Evolutionary conservation across 2,113 vertebrate genomes (phyloP), one percentile per base, ranked within the genome.

Genomic region (Rutilus rutilus): DNA sequence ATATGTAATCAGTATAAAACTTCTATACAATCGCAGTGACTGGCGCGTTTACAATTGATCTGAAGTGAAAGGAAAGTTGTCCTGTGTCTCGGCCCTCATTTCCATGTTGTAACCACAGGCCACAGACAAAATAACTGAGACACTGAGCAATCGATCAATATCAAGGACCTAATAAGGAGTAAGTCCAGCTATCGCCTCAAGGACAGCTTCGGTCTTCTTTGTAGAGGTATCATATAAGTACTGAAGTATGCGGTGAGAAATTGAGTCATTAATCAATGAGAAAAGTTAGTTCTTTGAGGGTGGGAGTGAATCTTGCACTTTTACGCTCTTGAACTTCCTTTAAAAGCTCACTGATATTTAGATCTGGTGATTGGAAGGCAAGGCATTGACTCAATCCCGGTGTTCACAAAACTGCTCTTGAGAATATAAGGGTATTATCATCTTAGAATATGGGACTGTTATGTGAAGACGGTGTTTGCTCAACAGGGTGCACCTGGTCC

Each of bases 201-300:
- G 74, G 47, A 54, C 57, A 62, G 36, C 30, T 62, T 79, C 21
- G 12, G 78, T 79, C 12, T 60, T 79, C 78, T 27, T 50, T 19
- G 25, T 30, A 65, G 30, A 19, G 60, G 23, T 10, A 21, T 65
- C 45, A 47, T 54, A 54, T 23, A 33, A 19, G 45, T 54, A 27
- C 59, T 65, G 14, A 33, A 50, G 62, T 50, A 45, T 52, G 39
- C 5, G 0, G 42, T 7, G n/a, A 52, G 64, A 83, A 71, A 82
- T 52, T 82, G 42, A 82, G 81, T 23, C 65, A 25, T 57, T 83
- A n/a, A 73, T 73, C 65, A 57, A 82, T 50, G 14, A 52, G 79
- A 50, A 52, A 64, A 67, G 17, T 30, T 81, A 45, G 36, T 19
- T 45, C 12, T 62, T n/a, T 54, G 25, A 50, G 62, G 15, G 4